Conservation (phyloP, 2,888 invertebrate species). For the Nephrotoma flavescens region DNA sequence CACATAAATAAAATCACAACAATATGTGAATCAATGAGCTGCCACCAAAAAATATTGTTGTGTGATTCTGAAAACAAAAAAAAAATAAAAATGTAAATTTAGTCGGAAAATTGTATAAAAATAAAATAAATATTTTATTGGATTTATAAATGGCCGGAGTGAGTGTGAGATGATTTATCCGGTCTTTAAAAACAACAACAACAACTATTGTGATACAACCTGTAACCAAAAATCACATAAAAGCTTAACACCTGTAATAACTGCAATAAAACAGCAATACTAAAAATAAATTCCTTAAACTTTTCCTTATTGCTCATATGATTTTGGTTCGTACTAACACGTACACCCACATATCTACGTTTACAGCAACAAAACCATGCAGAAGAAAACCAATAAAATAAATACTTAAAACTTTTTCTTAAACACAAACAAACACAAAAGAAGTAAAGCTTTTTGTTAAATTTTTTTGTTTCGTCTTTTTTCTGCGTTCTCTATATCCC, state of each 20-base stretch:
- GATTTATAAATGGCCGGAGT: too few species aligned
- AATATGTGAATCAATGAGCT: neutral
- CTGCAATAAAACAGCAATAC: neutral
- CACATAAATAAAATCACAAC: too few species aligned
- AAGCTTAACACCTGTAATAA: neutral
- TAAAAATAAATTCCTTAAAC: neutral
- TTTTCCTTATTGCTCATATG: neutral
- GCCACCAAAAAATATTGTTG: neutral
- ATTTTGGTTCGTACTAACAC: neutral
- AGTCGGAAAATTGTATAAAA: neutral
- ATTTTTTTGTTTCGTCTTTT: neutral
- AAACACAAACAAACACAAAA: neutral
- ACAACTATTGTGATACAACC: neutral
- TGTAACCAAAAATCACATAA: neutral
- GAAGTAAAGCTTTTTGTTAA: neutral
- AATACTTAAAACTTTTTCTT: neutral
- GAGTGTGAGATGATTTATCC: neutral
- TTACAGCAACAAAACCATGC: neutral
- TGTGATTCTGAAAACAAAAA: neutral
- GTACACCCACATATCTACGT: neutral
- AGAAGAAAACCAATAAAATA: neutral
- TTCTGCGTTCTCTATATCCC: neutral
- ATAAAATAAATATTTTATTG: too few species aligned
- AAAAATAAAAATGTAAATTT: neutral
- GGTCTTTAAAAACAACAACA: neutral